phyloP scores from a whole-genome alignment of 2,797 vertebrate species.

The Neosilurus mollespiculum region DNA sequence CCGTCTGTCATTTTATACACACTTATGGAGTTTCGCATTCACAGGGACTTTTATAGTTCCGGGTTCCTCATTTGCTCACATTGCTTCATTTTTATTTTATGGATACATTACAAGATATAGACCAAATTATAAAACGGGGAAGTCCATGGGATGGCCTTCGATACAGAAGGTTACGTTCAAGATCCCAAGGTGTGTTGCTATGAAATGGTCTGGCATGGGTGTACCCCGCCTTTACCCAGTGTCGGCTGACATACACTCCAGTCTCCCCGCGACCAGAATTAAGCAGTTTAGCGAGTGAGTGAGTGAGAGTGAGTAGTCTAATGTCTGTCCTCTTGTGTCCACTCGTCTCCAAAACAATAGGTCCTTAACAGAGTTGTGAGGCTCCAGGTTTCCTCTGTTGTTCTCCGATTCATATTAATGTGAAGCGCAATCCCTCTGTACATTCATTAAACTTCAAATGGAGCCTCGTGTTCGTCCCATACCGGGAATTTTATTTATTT shows the following conservation, averaged over 20 bases:
- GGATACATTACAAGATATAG: not conserved
- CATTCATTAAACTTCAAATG: constrained; percentile 40
- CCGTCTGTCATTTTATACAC: not conserved
- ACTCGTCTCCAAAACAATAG: constrained; percentile 12
- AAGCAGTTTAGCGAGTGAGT: no score
- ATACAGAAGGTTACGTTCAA: not conserved
- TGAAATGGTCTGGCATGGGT: no score
- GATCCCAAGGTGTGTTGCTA: not conserved
- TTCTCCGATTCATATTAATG: constrained; percentile 39
- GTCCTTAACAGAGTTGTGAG: constrained; percentile 21
- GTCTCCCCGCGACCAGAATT: no score
- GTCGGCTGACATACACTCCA: no score
- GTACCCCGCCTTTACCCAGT: no score
- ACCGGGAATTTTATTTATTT: no score
- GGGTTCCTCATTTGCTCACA: not conserved
- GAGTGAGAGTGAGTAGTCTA: no score
- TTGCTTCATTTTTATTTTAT: not conserved
- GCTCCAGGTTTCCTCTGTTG: constrained; percentile 18
- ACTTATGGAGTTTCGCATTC: not conserved
- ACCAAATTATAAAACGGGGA: not conserved
- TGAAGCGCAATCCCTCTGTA: not conserved
- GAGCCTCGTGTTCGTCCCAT: constrained; percentile 21
- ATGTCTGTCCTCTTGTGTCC: not conserved
- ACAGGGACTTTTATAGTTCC: not conserved
- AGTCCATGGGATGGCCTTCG: not conserved